These are phyloP conservation scores for Amphipoea oculea DNA, from an alignment of 2,888 invertebrate genomes.

Conservation along the genomic window DNA sequence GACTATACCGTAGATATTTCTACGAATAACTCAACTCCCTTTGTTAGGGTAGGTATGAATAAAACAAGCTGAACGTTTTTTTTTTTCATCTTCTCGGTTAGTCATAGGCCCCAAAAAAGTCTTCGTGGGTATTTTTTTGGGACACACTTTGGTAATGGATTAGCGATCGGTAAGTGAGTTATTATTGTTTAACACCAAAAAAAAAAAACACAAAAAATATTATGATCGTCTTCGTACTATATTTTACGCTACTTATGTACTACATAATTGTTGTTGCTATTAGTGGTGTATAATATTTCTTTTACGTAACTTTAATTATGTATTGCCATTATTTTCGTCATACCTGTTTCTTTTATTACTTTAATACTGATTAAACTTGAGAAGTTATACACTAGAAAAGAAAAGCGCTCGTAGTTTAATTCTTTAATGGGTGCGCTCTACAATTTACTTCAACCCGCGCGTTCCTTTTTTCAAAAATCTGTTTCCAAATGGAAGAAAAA, in stretches of 20 bases:
- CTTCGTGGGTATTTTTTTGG: constrained; percentile 9
- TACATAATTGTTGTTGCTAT: not conserved
- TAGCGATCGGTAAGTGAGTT: constrained; percentile 1
- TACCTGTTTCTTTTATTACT: not conserved
- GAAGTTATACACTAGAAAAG: not conserved
- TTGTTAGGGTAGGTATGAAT: constrained; percentile 29
- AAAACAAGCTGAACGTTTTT: constrained; percentile 23
- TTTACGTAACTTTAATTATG: constrained; percentile 22
- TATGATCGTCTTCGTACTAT: not conserved
- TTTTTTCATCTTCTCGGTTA: constrained; percentile 14
- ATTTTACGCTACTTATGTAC: constrained; percentile 1
- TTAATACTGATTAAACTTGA: constrained; percentile 8
- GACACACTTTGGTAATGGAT: not conserved
- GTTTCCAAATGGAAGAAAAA: constrained; percentile 47
- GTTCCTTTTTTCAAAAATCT: constrained; percentile 13
- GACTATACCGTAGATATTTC: constrained; percentile 24
- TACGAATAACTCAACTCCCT: constrained; percentile 5
- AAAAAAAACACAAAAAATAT: not conserved
- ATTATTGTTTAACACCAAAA: not conserved
- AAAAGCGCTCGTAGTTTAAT: not conserved
- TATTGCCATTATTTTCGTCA: constrained; percentile 14
- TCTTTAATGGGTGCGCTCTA: not conserved
- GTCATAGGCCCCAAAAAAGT: constrained; percentile 15
- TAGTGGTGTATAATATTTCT: constrained; percentile 7
- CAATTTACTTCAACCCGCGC: not conserved